These are phyloP conservation scores for Muscicapa comitata DNA, from an alignment of 2,797 vertebrate species.

Conservation along the genomic window DNA sequence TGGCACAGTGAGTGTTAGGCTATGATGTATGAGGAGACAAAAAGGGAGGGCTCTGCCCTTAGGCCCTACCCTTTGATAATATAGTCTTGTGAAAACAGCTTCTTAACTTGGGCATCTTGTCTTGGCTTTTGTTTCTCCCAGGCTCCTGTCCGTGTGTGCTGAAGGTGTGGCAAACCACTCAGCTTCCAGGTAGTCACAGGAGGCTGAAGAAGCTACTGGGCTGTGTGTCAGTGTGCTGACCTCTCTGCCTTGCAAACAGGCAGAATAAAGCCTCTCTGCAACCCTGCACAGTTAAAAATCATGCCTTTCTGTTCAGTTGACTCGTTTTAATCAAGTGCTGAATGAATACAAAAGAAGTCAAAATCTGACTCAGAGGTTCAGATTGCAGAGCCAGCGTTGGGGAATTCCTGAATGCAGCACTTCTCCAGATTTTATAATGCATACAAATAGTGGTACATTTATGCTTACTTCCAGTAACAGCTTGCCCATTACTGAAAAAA, in stretches of 20 bases:
- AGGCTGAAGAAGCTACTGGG: neutral
- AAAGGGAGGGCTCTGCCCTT: neutral
- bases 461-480: conserved; percentile 28
- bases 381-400: neutral
- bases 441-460: neutral
- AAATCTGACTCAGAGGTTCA: conserved; percentile 39
- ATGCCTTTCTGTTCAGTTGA: neutral
- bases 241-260: neutral
- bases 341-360: neutral
- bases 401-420: conserved; percentile 10
- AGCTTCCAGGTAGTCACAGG: neutral
- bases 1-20: neutral
- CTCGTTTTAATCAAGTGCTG: neutral
- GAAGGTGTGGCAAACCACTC: neutral
- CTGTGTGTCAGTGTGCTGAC: rapidly evolving
- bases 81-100: neutral
- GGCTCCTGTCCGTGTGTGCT: neutral
- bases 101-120: neutral
- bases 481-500: neutral
- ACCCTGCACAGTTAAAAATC: neutral
- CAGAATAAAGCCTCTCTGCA: neutral
- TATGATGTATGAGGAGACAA: neutral
- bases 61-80: neutral
- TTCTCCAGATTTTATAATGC: conserved; percentile 9
- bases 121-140: neutral